Base-by-base conservation (phyloP, 2,113 vertebrate species). In the Pionites leucogaster region DNA sequence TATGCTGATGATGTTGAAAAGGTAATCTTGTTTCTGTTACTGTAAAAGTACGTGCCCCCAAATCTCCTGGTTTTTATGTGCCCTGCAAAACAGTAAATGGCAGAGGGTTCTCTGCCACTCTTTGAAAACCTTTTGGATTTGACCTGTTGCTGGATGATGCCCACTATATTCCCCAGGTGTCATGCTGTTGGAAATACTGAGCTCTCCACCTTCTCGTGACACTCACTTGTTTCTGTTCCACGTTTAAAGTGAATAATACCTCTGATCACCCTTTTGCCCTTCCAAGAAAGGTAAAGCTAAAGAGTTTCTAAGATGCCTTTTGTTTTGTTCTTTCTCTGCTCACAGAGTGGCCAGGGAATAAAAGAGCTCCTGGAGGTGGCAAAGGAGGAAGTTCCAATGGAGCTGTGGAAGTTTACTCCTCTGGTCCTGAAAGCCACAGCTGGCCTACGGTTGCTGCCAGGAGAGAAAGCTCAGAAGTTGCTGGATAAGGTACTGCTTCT, bases 341-440 rank as follows among this genome's bases (percentile, higher is more conserved):
- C 65, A 27, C 98, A 99, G 99, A 98, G 99, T 72, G 81, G 95
- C 14, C 96, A 96, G 10, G 99, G 99, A 39, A 98, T 99, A 88
- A 79, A 97, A 90, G 98, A 99, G 60, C 98, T 99, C 16, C 90
- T 99, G 87, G 97, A 99, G 24, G 96, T 99, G 80, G 99, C 99
- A 0, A 98, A 98, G 97, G 92, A 98, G 77, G 98, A 96, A 19
- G 75, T 99, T 69, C 99, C 99, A 13, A 44, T 95, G 41, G 88
- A 97, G 24, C 71, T 98, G 70, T 99, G 99, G 98, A 98, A 95
- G 79, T 96, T 87, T 47, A 99, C 99, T 35, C 98, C 99, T 4
- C 80, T 99, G 83, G 98, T 99, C 28, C 98, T 99, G 72, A 99
- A 98, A 97, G 99, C 99, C 69, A 99, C 99, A 2, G 99, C 99